Evolutionary conservation across 2,888 invertebrate genomes (phyloP).

Genomic region (Autographa gamma): DNA sequence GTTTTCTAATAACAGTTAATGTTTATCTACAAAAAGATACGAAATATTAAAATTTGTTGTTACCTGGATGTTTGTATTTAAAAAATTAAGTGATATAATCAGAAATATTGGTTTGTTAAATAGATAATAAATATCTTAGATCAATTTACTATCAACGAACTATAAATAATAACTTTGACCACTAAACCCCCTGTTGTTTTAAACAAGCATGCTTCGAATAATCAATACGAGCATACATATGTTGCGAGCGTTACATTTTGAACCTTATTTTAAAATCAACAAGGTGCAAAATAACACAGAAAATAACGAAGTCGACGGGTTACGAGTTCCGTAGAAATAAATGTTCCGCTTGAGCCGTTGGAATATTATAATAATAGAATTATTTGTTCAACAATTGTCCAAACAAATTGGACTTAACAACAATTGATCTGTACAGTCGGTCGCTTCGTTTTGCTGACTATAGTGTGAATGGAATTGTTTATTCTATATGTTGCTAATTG

Average conservation of each 20-base stretch:
- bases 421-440: background rate
- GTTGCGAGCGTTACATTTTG: constrained; percentile 15
- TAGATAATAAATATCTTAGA: constrained; percentile 19
- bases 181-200: constrained; percentile 54
- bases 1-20: constrained; percentile 23
- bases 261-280: constrained; percentile 18
- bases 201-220: constrained; percentile 53
- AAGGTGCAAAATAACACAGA: constrained; percentile 26
- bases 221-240: constrained; percentile 40
- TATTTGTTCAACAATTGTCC: constrained; percentile 31
- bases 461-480: background rate
- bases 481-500: background rate
- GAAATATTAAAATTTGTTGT: constrained; percentile 16
- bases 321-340: constrained; percentile 57
- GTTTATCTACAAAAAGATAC: background rate
- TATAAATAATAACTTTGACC: constrained; percentile 42
- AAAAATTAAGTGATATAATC: background rate
- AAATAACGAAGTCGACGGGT: constrained; percentile 19
- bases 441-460: background rate
- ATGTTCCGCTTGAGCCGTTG: constrained; percentile 49
- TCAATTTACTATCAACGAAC: constrained; percentile 34
- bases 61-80: constrained; percentile 16
- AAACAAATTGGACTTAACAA: constrained; percentile 14
- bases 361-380: constrained; percentile 52
- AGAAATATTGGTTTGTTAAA: constrained; percentile 11